A percentile compares a stretch with the other conserved stretches of the same genome.
Evolutionary conservation across 2,888 invertebrate genomes (phyloP).

Genomic region (Caenorhabditis doughertyi): DNA sequence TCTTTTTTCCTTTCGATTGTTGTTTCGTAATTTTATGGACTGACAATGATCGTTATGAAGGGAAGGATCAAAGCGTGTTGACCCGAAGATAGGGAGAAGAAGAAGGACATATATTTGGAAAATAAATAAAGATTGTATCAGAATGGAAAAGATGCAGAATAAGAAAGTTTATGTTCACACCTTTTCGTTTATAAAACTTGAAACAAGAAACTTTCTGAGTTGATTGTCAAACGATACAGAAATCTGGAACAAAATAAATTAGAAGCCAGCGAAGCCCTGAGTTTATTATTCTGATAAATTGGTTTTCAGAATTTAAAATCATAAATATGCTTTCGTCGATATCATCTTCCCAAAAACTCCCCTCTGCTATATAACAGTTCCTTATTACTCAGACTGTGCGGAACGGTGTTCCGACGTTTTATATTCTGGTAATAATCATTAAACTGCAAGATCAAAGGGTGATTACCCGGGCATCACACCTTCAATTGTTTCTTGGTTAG

Average conservation of each 20-base stretch:
- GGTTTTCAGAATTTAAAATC: too few species aligned
- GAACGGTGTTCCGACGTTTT: neutral
- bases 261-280: too few species aligned
- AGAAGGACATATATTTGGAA: constrained; percentile 17
- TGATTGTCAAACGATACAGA: too few species aligned
- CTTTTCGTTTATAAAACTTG: neutral
- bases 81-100: constrained; percentile 6
- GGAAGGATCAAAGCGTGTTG: constrained; percentile 28
- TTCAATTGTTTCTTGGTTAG: neutral
- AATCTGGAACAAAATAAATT: too few species aligned
- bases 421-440: neutral
- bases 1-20: neutral
- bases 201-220: neutral
- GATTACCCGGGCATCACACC: neutral
- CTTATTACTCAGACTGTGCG: neutral
- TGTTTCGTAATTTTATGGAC: constrained; percentile 60
- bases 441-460: neutral
- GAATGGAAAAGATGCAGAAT: neutral
- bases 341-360: too few species aligned
- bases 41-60: constrained; percentile 31
- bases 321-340: too few species aligned
- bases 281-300: too few species aligned
- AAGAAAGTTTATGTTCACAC: neutral
- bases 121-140: constrained; percentile 25
- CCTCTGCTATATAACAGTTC: neutral